A percentile compares a stretch with the other conserved stretches of the same genome.
Conservation (phyloP, 2,113 vertebrate genomes). For the Gallinago undulata region DNA sequence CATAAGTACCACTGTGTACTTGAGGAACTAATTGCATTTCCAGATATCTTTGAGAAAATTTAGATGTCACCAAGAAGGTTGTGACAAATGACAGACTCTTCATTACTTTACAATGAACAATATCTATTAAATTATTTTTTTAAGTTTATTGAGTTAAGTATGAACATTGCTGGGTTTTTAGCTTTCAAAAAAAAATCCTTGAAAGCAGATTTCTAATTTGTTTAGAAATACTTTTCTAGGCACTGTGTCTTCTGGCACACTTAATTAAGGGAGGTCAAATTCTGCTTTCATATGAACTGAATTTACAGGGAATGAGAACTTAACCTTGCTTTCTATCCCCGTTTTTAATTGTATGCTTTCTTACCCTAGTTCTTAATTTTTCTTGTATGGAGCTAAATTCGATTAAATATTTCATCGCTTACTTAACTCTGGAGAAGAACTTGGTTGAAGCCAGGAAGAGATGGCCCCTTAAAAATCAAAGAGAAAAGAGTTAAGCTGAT, state of each 20-base stretch:
- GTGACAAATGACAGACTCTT: background rate
- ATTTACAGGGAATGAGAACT: background rate
- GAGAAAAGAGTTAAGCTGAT: background rate
- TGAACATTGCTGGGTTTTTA: background rate
- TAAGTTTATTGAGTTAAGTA: background rate
- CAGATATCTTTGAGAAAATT: background rate
- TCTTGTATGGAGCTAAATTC: background rate
- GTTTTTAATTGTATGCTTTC: background rate
- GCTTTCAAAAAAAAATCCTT: background rate
- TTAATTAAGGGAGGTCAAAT: background rate
- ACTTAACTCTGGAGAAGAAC: background rate
- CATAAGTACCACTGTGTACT: background rate
- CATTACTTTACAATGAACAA: background rate
- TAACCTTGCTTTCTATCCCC: background rate
- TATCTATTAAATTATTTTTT: background rate
- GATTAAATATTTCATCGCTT: background rate
- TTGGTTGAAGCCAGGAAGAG: background rate
- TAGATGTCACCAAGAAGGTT: background rate
- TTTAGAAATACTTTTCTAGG: background rate
- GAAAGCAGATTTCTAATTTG: background rate
- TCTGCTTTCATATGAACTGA: background rate
- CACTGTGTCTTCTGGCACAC: background rate
- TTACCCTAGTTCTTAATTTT: background rate
- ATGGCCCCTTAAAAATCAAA: background rate
- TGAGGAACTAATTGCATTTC: background rate